Evolutionary conservation across 2,888 invertebrate genomes (phyloP), one percentile per base, ranked within the genome.

Genomic region (Drosophila mulleri): DNA sequence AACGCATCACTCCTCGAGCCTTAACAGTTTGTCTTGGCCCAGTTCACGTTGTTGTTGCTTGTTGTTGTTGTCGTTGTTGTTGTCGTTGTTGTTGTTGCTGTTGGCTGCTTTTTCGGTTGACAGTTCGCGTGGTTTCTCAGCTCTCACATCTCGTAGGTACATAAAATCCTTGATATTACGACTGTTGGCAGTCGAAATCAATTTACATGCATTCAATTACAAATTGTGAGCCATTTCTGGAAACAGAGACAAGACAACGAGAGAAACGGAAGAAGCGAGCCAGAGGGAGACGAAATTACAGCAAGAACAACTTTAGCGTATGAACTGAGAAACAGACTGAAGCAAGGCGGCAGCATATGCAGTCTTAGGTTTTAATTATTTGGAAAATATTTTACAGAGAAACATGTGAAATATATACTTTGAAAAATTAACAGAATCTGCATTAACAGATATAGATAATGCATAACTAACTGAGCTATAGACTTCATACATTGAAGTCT

Each of bases 161-260:
- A 89, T 89, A 81, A 87, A 85, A 44, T 72, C 35, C 42, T 42
- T 26, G 32, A 68, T 64, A 67, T 88, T 85, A 87, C 75, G 79
- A 64, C 68, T 67, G 47, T 53, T 69, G 78, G 70, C 72, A 72
- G 78, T 75, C 72, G 77, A 89, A 88, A 88, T 88, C 88, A 89
- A 88, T 89, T 87, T 89, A 89, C 90, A 89, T 81, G 86, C 88
- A 87, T 89, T 87, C 86, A 87, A 87, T 87, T 88, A 87, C 86
- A 87, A 87, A 87, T 87, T 87, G 86, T 89, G 67, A 76, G 77
- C 75, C 83, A 79, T 86, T 80, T 73, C 65, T 58, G 47, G 62
- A 26, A 9, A 35, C 26, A 20, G 16, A 9, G 26, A 48, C 23
- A 26, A 12, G 29, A 39, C 5, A 41, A 44, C 12, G 26, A 41